Base-by-base conservation (phyloP, 2,113 vertebrate genomes). In the Hylia prasina region DNA sequence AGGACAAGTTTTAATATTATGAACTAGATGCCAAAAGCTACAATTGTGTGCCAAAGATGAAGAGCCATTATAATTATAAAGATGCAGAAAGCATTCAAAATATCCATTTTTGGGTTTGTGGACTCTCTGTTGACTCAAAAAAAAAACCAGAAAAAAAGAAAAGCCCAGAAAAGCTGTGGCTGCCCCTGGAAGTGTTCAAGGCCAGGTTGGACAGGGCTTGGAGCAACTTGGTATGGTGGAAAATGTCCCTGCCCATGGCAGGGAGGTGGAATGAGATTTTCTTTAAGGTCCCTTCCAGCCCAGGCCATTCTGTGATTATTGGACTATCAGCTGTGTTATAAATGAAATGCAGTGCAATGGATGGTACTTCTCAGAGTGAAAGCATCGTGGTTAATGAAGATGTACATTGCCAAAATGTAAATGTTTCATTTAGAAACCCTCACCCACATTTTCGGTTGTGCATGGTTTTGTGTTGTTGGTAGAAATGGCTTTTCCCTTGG, bases 151-250 rank as follows among this genome's bases (percentile, higher is more conserved):
- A 18, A 23, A 51, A 78, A 40, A 16, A 25, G 12, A 17, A 57
- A 57, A 57, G 8, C 15, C 17, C 24, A 48, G 63, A 61, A 3
- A 31, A 76, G 30, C 18, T 54, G 40, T 54, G 70, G 40, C 35
- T 83, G 47, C 22, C 22, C 15, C 47, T 35, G 56, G 40, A 6
- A 42, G 9, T 68, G 70, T 35, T 0, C 14, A 53, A 76, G 24
- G n/a, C n/a, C n/a, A 22, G 53, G 40, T 0, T 75, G 54, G 53
- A 18, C 2, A 5, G 20, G 39, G 40, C 40, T 82, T 68, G 71
- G 47, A 76, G n/a, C 21, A 42, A 0, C 12, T 48, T 69, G 71
- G 15, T 0, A 0, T 5, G 3, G 35, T 48, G n/a, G n/a, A 27
- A 69, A 7, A 17, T 68, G 61, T 60, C n/a, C 39, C 39, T 60